Evolutionary conservation across 2,113 vertebrate species (phyloP), one percentile per base, ranked within the genome.

Genomic region (Sterrhoptilus dennistouni): DNA sequence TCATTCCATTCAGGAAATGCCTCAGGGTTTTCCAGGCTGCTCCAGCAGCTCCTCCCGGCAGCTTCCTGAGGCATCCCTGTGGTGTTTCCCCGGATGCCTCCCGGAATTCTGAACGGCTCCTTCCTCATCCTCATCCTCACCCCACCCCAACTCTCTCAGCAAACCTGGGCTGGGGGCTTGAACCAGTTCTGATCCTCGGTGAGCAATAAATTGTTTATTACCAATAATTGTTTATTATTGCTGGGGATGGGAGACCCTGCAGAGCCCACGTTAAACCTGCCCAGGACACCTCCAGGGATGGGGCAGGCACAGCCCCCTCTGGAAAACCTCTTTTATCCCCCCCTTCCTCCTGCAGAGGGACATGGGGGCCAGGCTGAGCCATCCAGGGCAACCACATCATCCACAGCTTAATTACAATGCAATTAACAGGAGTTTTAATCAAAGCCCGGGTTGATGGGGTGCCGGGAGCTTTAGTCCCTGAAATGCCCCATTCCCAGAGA

Each of bases 231-330:
- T 86, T 35, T 17, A 24, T 91, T 50, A 28, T 45, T 45, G 9
- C 25, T 12, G 10, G 56, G 38, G 31, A 54, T 56, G 38, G 2
- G 4, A 35, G n/a, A 45, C 5, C 21, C 75, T 4, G 11, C 42
- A 61, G 60, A 45, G 22, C 2, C 42, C 19, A 3, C 0, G 0
- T 10, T 4, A 40, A 85, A 59, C 27, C 56, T 4, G 40, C 49
- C 31, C 52, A 2, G 50, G 25, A 27, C 35, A 14, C 16, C 11
- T 7, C 24, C 57, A 31, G 65, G 44, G 31, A 35, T 31, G 44
- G 61, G 24, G 35, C 50, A 66, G 35, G 40, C 70, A 49, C 42
- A 66, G 13, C 23, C 47, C 35, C 35, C 44, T 36, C 83, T 56
- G 68, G 44, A 38, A 50, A 66, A 21, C 2, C 23, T n/a, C 36